Evolutionary conservation across 2,888 invertebrate species (phyloP), one percentile per base, ranked within the genome.

Genomic region (Endotricha flammealis): DNA sequence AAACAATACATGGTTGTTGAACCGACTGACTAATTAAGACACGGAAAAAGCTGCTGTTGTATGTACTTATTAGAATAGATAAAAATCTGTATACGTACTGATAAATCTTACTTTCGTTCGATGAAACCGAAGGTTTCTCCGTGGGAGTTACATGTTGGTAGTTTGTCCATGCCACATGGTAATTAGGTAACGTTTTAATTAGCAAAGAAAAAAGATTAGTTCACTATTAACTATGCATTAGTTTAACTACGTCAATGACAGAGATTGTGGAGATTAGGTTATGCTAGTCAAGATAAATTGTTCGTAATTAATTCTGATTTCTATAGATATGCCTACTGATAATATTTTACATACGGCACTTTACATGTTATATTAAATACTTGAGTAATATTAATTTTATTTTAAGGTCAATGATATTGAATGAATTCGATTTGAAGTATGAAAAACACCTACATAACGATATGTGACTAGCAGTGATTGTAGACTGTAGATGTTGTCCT

Each of bases 101-200:
- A 67, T 70, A 59, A 57, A 44, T 59, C 64, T 52, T 43, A 64
- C 66, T 72, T 70, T 71, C 65, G 57, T 58, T 62, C 48, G 57
- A 50, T 49, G 57, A 66, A 67, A 65, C 39, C 46, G 64, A 72
- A 66, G 65, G 68, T 63, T 69, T 50, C 49, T 50, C 47, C 46
- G 64, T 65, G 56, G 59, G 60, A 50, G 58, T n/a, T n/a, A n/a
- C n/a, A n/a, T n/a, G n/a, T n/a, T n/a, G n/a, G n/a, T 41, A 34
- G 24, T 39, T 38, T 33, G 30, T 28, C 12, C 22, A 33, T 29
- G 23, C 30, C 12, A 37, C 36, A 37, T 32, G 27, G 33, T 42
- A 42, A 48, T 48, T 39, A 41, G 33, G 38, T 38, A 39, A 39
- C 29, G 23, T 23, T 33, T 32, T 41, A 41, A 44, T 42, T 42